Evolutionary conservation across 2,888 invertebrate genomes (phyloP).

Genomic region (Scaptomyza flava): DNA sequence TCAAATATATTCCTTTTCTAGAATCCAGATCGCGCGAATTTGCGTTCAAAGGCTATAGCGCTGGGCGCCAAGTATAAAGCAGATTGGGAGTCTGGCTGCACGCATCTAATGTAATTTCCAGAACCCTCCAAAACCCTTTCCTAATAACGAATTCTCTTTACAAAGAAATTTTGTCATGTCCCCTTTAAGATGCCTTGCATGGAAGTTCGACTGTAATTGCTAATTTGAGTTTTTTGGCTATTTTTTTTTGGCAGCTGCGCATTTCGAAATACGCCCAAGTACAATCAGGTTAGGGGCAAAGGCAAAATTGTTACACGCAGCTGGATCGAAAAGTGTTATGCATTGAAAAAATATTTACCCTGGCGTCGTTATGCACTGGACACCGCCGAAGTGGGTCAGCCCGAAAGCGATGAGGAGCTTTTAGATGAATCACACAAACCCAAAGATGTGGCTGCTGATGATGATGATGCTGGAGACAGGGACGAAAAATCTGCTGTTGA

Average conservation of each 20-base stretch:
- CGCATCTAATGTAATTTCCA: slow-evolving; percentile 90
- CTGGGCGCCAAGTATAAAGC: slow-evolving; percentile 92
- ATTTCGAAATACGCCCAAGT: slow-evolving; percentile 95
- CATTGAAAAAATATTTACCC: slow-evolving; percentile 85
- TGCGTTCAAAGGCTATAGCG: slow-evolving; percentile 89
- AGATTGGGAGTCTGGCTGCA: slow-evolving; percentile 91
- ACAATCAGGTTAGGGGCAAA: slow-evolving; percentile 88
- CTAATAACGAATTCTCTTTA: too few species aligned
- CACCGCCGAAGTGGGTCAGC: slow-evolving; percentile 58
- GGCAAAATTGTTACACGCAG: slow-evolving; percentile 88
- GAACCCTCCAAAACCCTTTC: too few species aligned
- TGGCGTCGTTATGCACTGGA: slow-evolving; percentile 83
- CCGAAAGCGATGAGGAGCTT: slow-evolving; percentile 83
- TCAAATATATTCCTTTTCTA: slow-evolving; percentile 79
- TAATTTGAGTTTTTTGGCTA: too few species aligned
- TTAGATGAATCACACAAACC: slow-evolving; percentile 69
- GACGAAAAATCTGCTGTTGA: not conserved
- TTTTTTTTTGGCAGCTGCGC: slow-evolving; percentile 88
- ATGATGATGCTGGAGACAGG: not conserved
- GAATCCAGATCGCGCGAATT: slow-evolving; percentile 90
- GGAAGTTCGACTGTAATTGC: too few species aligned
- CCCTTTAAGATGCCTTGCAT: too few species aligned
- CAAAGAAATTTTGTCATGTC: too few species aligned
- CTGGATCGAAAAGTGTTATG: slow-evolving; percentile 90
- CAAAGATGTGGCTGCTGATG: not conserved